Evolutionary conservation across 2,888 invertebrate genomes (phyloP), one percentile per base, ranked within the genome.

Genomic region (Ellobium chinense): DNA sequence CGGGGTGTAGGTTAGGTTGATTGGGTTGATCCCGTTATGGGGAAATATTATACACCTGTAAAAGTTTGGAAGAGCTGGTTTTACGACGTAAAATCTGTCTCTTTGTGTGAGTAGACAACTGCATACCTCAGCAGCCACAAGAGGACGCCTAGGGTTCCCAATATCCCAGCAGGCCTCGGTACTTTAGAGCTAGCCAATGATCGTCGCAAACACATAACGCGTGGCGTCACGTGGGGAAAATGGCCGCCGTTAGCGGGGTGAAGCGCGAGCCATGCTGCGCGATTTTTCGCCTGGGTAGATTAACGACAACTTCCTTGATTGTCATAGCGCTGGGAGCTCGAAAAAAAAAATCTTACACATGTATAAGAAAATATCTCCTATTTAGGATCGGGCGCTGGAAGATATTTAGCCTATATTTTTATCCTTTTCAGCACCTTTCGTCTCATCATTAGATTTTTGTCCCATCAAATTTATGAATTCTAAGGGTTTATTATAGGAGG

Each of bases 171-270:
- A 66, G 66, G 66, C 66, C 27, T n/a, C 36, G 66, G 66, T 34
- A 66, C 21, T 66, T 66, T 66, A 66, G 66, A 66, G 66, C 66
- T 37, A 37, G 66, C 66, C 66, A 66, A 66, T 66, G 66, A 66
- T 66, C 66, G 66, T 37, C 37, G 5, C 36, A 29, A 37, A 66
- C 36, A 24, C 66, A 66, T 66, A 66, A 66, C 66, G 66, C 36
- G 31, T 36, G 66, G 36, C 66, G 36, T 34, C 66, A 66, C 14
- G 66, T 66, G 31, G 66, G 66, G 66, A 66, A 66, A 66, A 66
- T 66, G 66, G 66, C 34, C 66, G 66, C 66, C 66, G 37, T 66
- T 66, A 37, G 36, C 29, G 27, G 18, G 29, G 31, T 31, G 29
- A 27, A 29, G 63, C 63, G 31, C 36, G 66, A 34, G 37, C 36